These are phyloP conservation scores for Darevskia mixta DNA, from an alignment of 2,797 vertebrate species.

Conservation along the genomic window DNA sequence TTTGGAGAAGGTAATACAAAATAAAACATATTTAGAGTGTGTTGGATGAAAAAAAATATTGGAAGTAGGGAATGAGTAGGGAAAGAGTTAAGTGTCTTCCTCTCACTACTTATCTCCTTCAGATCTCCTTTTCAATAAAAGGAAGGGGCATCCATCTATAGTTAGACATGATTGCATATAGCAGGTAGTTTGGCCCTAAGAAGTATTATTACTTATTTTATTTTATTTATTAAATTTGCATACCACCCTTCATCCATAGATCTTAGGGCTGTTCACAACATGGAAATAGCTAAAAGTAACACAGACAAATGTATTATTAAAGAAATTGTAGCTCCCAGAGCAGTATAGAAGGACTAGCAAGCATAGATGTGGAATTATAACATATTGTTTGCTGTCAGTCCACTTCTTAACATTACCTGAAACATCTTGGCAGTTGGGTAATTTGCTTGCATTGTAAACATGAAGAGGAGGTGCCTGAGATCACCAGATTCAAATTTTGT, in stretches of 20 bases:
- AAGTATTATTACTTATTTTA: not conserved
- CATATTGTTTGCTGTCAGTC: not conserved
- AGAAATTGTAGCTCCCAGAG: not conserved
- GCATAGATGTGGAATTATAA: not conserved
- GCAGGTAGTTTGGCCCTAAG: not conserved
- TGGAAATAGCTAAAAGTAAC: not conserved
- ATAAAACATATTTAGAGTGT: not conserved
- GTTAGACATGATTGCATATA: not conserved
- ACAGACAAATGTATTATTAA: not conserved
- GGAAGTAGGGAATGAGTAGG: not conserved
- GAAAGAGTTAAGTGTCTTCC: not conserved
- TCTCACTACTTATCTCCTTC: not conserved
- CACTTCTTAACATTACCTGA: not conserved
- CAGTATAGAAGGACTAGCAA: not conserved
- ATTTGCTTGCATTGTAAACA: constrained; percentile 17
- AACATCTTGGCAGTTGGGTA: no score
- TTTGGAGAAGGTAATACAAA: no score
- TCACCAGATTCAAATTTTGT: constrained; percentile 68
- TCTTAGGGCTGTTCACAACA: no score
- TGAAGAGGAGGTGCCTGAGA: constrained; percentile 46
- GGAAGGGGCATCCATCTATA: not conserved
- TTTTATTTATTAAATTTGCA: no score
- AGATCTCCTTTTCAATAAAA: not conserved
- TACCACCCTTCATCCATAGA: no score
- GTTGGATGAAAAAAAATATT: not conserved